Evolutionary conservation across 2,888 invertebrate species (phyloP), one percentile per base, ranked within the genome.

Genomic region (Drosophila quinaria): DNA sequence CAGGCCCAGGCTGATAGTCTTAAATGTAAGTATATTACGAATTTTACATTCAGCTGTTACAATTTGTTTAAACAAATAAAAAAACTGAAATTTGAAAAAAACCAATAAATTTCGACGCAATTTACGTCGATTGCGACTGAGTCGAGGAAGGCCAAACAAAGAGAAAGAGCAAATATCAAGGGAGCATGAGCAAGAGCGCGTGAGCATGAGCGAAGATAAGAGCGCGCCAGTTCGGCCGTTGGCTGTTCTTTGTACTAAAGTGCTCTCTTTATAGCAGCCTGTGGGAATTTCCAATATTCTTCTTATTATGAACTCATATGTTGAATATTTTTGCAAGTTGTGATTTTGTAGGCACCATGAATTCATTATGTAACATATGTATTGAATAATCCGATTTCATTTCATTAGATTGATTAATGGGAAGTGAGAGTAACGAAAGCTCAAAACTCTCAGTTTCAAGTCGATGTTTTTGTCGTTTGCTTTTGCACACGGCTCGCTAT

Each of bases 21-120:
- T 78, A 94, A 95, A 94, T 96, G 96, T 96, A 92, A 96, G 96
- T 96, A 91, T 35, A 37, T 69, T 61, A 61, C 33, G 29, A 9
- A 33, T n/a, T 9, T 25, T 46, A 44, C 15, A 41, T 25, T 29
- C 9, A 19, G n/a, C 25, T 52, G 4, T 35, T 35, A 49, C 8
- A 51, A 56, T 44, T 31, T 60, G 29, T 61, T 59, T n/a, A 67
- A 68, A 47, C 50, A 65, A 68, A 74, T 54, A 72, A 74, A 69
- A 67, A 69, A 52, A 66, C 25, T 42, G n/a, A n/a, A n/a, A n/a
- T n/a, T 5, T 44, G 70, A 67, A 69, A 72, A 72, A 73, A 80
- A 62, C 65, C 61, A 80, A 70, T 71, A 73, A 65, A 71, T 60
- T 89, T 75, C 85, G 87, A 87, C 88, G 88, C 88, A 88, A 78